Evolutionary conservation across 2,888 invertebrate genomes (phyloP), one percentile per base, ranked within the genome.

Genomic region (Dynastes grantii): DNA sequence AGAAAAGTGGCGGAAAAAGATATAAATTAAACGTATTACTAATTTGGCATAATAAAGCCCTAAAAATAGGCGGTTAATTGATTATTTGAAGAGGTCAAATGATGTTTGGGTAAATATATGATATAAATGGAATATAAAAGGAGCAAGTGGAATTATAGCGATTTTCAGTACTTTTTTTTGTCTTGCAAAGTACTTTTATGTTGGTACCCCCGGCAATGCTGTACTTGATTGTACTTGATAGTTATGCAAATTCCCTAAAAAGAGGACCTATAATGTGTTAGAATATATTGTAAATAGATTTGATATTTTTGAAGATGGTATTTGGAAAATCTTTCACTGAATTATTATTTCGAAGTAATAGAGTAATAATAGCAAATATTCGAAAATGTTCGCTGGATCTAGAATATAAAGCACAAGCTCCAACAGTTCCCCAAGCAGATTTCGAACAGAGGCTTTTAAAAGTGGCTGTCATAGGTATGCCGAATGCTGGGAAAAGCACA

Each of bases 401-500:
- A 11, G 45, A 75, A 75, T 58, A 63, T 11, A 55, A 45, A 27
- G 45, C 37, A 4, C 40, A 61, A 13, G n/a, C 61, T 45, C 13
- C 16, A 45, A 8, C 11, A 45, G 8, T 29, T n/a, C 64, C 67
- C 13, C 32, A 77, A 9, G 53, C 45, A 29, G 11, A 37, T 13
- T 32, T 45, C 29, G 27, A 80, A 16, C 79, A 84, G 68, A 89
- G 86, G 89, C 86, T 92, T n/a, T 88, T 93, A 6, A 93, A 92
- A 88, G 93, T 97, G 37, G 96, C 98, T 6, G 93, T 99, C 29
- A 93, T 99, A 82, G 99, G 99, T 2, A 91, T 95, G 13, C 98
- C 99, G 2, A 99, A 99, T 91, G 95, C 94, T 71, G 99, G 99
- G 40, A 99, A 99, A 89, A 98, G 98, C 86, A 98, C 98, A 0